Evolutionary conservation across 1,140 invertebrate genomes (phyloP).

Genomic region (Eumaeus atala): DNA sequence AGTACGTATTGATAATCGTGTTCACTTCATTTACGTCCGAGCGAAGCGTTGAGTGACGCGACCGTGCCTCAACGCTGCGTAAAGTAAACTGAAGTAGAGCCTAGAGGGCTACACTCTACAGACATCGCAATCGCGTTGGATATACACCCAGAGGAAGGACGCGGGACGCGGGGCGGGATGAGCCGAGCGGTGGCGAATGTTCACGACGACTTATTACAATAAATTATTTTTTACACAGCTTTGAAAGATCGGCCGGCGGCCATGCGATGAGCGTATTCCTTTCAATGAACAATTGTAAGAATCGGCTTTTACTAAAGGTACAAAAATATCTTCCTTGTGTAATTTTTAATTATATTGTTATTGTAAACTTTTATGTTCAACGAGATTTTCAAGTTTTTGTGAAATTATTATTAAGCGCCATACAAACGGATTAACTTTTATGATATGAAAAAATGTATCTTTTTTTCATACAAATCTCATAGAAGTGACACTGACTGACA

Average conservation of each 20-base stretch:
- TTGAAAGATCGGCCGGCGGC: conserved; percentile 50
- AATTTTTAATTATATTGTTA: not conserved
- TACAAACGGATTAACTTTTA: no score
- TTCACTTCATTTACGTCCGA: conserved; percentile 50
- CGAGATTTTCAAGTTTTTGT: no score
- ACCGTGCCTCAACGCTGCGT: conserved; percentile 60
- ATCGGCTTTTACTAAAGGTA: conserved; percentile 20
- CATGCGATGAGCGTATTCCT: conserved; percentile 34
- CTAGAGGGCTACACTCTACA: conserved; percentile 27
- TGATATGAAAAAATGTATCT: not conserved
- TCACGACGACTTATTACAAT: conserved; percentile 72
- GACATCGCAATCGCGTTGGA: conserved; percentile 64
- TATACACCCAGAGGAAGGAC: conserved; percentile 45
- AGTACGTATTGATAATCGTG: conserved; percentile 57
- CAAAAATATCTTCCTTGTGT: not conserved
- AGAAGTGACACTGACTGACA: no score
- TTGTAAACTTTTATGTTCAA: not conserved
- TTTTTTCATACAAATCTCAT: no score
- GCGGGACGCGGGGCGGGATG: conserved; percentile 46
- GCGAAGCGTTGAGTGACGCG: conserved; percentile 56
- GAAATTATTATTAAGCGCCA: no score
- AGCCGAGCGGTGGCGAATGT: conserved; percentile 64
- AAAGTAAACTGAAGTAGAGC: conserved; percentile 58
- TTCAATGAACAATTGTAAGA: conserved; percentile 44
- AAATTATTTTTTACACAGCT: conserved; percentile 70